Evolutionary conservation across 2,797 vertebrate genomes (phyloP).

Genomic region (Euphonia xanthogaster): DNA sequence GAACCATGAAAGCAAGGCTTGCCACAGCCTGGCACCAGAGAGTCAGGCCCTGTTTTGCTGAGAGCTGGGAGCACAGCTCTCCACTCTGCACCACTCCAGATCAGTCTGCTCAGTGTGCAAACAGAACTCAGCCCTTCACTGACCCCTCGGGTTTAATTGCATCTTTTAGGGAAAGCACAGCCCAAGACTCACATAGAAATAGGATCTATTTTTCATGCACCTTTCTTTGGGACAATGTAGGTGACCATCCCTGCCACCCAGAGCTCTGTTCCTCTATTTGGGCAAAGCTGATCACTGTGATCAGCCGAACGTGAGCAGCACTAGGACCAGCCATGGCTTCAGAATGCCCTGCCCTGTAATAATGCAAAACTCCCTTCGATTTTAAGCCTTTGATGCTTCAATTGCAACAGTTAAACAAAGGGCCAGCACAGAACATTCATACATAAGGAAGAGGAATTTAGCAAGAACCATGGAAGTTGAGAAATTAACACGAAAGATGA

Average conservation of each 20-base stretch:
- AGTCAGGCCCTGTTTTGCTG: background rate
- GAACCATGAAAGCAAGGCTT: background rate
- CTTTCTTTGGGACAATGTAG: background rate
- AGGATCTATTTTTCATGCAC: background rate
- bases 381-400: background rate
- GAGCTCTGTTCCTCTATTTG: background rate
- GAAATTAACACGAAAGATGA: background rate
- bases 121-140: background rate
- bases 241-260: background rate
- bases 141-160: background rate
- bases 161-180: background rate
- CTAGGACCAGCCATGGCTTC: rapidly evolving
- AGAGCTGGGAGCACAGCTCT: background rate
- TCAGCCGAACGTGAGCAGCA: background rate
- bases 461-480: background rate
- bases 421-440: background rate
- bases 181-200: background rate
- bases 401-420: background rate
- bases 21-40: background rate
- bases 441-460: background rate
- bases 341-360: background rate
- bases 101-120: background rate
- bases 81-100: background rate
- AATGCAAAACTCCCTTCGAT: background rate
- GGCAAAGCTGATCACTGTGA: background rate